Evolutionary conservation across 2,888 invertebrate species (phyloP).

Genomic region (Lysandra coridon): DNA sequence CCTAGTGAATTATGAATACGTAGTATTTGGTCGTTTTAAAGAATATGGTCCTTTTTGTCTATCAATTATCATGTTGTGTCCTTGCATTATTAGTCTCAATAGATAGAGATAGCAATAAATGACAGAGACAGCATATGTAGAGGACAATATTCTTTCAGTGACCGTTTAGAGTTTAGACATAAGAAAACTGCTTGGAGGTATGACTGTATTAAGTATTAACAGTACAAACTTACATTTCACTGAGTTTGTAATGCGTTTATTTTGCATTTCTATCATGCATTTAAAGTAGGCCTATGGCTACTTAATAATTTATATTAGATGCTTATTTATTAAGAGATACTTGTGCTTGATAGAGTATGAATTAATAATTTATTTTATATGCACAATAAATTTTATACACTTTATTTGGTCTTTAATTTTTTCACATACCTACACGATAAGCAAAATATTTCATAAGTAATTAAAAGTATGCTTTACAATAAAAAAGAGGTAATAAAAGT

Average conservation of each 20-base stretch:
- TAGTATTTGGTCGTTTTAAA: not conserved
- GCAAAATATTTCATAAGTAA: not conserved
- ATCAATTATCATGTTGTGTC: not conserved
- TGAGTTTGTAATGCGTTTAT: constrained; percentile 59
- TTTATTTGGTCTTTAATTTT: constrained; percentile 32
- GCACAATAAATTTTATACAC: constrained; percentile 42
- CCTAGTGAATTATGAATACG: not conserved
- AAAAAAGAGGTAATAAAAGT: not conserved
- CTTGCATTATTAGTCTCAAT: not conserved
- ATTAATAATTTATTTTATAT: constrained; percentile 37
- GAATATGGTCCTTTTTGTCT: not conserved
- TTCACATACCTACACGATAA: not conserved
- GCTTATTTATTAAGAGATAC: constrained; percentile 34
- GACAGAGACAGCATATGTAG: not conserved
- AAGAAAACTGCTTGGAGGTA: constrained; percentile 49
- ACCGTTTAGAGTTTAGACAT: constrained; percentile 40
- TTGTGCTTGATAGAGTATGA: constrained; percentile 38
- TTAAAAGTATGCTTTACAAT: not conserved
- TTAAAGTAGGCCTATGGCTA: constrained; percentile 22
- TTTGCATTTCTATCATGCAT: constrained; percentile 39
- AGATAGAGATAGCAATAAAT: not conserved
- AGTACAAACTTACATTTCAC: constrained; percentile 58
- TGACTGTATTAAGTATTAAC: constrained; percentile 47
- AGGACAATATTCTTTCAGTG: constrained; percentile 37
- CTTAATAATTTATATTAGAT: constrained; percentile 40